Evolutionary conservation across 2,888 invertebrate species (phyloP).

Genomic region (Acronicta leporina): DNA sequence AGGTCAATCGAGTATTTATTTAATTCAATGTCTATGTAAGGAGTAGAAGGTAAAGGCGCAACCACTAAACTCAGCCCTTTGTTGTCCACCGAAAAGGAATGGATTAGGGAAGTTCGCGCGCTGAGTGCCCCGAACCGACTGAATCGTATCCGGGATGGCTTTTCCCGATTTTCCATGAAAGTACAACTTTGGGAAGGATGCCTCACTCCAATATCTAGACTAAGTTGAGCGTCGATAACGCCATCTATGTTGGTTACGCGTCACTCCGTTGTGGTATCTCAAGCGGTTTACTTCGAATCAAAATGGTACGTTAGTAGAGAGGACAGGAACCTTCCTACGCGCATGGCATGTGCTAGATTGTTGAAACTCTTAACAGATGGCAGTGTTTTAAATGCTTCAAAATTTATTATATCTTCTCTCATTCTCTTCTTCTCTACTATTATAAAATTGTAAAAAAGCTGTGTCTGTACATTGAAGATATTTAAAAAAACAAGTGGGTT

Average conservation of each 20-base stretch:
- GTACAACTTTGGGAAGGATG: slow-evolving; percentile 55
- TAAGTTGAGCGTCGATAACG: slow-evolving; percentile 22
- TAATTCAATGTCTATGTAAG: slow-evolving; percentile 11
- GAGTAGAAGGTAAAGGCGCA: slow-evolving; percentile 31
- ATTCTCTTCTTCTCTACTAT: no score
- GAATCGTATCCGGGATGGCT: slow-evolving; percentile 79
- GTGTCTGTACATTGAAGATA: no score
- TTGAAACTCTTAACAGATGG: slow-evolving; percentile 24
- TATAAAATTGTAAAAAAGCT: no score
- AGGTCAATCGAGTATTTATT: slow-evolving; percentile 1
- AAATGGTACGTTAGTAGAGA: not conserved
- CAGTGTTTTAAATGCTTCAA: slow-evolving; percentile 9
- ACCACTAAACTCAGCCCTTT: slow-evolving; percentile 52
- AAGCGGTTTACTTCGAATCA: slow-evolving; percentile 34
- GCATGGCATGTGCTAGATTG: not conserved
- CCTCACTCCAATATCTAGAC: slow-evolving; percentile 43
- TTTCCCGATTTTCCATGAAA: slow-evolving; percentile 77
- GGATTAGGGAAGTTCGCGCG: slow-evolving; percentile 70
- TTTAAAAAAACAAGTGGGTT: no score
- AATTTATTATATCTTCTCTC: no score
- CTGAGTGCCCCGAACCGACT: slow-evolving; percentile 82
- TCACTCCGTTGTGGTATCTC: slow-evolving; percentile 43
- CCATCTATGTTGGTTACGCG: slow-evolving; percentile 41
- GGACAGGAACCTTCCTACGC: not conserved
- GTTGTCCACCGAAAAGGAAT: slow-evolving; percentile 37